These are phyloP conservation scores for Antedon mediterranea DNA, from an alignment of 53 echinoderm and acorn worm genomes.

Conservation along the genomic window DNA sequence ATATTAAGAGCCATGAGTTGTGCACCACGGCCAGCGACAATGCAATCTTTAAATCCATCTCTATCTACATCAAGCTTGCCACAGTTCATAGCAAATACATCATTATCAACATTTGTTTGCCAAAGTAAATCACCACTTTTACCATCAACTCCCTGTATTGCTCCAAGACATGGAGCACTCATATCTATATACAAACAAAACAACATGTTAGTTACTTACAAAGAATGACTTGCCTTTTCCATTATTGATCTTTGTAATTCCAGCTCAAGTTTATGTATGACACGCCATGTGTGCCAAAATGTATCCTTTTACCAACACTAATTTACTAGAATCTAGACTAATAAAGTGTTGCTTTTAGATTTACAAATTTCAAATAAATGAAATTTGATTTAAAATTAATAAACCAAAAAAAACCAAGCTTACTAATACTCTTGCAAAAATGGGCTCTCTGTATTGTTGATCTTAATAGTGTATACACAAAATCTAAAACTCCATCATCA, in stretches of 20 bases:
- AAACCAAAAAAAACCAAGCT: no score
- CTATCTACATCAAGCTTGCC: slow-evolving; percentile 44
- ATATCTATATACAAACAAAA: no score
- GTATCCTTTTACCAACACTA: no score
- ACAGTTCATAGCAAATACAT: slow-evolving; percentile 43
- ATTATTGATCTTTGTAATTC: no score
- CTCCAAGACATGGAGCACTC: slow-evolving; percentile 31
- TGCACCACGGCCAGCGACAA: slow-evolving; percentile 24
- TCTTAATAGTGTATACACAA: neutral
- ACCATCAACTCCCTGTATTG: slow-evolving; percentile 38
- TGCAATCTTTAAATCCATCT: slow-evolving; percentile 42
- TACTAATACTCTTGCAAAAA: neutral
- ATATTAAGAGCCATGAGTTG: neutral
- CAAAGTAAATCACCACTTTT: slow-evolving; percentile 34
- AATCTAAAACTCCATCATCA: neutral
- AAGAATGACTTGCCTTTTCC: no score
- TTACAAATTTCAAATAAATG: no score
- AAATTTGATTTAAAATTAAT: no score
- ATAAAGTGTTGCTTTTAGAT: no score
- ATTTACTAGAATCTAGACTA: no score
- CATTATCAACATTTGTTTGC: slow-evolving; percentile 10
- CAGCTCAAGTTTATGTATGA: no score
- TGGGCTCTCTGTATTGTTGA: neutral
- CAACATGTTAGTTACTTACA: no score
- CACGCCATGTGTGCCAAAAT: no score